Conservation (phyloP, 2,797 vertebrate genomes). For the Heteromormyrus szaboi region DNA sequence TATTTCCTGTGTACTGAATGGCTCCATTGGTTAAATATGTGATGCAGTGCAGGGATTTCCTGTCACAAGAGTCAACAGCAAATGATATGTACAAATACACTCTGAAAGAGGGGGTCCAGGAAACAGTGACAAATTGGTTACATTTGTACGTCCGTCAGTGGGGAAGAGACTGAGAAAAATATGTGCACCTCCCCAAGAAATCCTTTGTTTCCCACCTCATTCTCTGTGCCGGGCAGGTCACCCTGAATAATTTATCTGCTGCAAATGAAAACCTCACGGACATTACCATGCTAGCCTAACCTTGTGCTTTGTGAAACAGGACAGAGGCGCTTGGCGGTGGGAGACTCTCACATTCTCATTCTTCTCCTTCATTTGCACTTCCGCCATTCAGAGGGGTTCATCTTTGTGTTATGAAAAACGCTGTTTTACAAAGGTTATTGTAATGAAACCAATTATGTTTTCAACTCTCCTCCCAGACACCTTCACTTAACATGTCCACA, state of each 20-base stretch:
- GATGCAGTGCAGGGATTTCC: neutral
- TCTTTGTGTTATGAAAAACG: neutral
- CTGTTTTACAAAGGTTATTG: neutral
- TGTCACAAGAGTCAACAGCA: neutral
- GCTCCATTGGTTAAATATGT: neutral
- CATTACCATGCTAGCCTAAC: constrained; percentile 44
- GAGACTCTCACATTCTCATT: neutral
- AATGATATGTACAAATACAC: neutral
- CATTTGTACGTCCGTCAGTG: neutral
- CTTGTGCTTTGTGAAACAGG: constrained; percentile 33
- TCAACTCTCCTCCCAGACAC: neutral
- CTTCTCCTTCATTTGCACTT: neutral
- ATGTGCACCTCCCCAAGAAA: neutral
- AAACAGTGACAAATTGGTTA: neutral
- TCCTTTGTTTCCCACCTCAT: constrained; percentile 7
- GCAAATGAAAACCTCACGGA: constrained; percentile 62
- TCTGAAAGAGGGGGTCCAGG: neutral
- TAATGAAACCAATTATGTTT: neutral
- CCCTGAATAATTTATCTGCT: constrained; percentile 62
- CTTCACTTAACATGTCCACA: neutral
- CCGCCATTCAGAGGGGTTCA: neutral
- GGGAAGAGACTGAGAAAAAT: neutral
- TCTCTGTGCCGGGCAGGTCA: constrained; percentile 41
- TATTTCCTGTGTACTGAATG: neutral
- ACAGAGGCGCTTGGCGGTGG: constrained; percentile 12